A percentile compares a stretch with the other conserved stretches of the same genome.
Evolutionary conservation across 2,113 vertebrate species (phyloP).

Genomic region (Castor canadensis): DNA sequence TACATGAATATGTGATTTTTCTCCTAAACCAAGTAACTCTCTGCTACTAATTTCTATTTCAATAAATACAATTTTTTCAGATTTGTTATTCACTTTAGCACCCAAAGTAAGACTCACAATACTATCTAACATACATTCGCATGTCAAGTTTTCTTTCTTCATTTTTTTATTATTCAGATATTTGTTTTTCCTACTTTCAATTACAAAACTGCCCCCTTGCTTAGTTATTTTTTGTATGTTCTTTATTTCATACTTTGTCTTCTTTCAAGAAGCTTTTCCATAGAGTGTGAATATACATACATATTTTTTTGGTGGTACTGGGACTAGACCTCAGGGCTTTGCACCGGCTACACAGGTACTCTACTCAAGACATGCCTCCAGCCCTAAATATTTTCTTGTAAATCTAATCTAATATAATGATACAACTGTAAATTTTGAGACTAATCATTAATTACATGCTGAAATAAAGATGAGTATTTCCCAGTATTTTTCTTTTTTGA

Average conservation of each 20-base stretch:
- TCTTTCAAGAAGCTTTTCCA: not conserved
- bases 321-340: too few relatives aligned
- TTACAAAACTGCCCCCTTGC: not conserved
- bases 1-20: not conserved
- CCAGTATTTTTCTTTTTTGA: not conserved
- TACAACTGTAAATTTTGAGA: not conserved
- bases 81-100: not conserved
- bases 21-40: not conserved
- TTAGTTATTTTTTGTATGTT: not conserved
- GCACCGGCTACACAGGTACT: too few relatives aligned
- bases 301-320: too few relatives aligned
- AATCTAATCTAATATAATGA: constrained; percentile 35
- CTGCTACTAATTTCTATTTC: not conserved
- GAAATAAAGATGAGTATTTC: not conserved
- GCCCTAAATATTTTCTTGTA: not conserved
- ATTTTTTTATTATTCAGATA: not conserved
- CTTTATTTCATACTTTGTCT: not conserved
- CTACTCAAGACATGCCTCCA: too few relatives aligned
- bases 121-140: not conserved
- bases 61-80: constrained; percentile 11
- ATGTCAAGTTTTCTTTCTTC: not conserved
- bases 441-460: not conserved
- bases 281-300: not conserved
- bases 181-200: not conserved
- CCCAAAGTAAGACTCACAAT: not conserved